Evolutionary conservation across 2,797 vertebrate genomes (phyloP).

Genomic region (Antrozous pallidus): DNA sequence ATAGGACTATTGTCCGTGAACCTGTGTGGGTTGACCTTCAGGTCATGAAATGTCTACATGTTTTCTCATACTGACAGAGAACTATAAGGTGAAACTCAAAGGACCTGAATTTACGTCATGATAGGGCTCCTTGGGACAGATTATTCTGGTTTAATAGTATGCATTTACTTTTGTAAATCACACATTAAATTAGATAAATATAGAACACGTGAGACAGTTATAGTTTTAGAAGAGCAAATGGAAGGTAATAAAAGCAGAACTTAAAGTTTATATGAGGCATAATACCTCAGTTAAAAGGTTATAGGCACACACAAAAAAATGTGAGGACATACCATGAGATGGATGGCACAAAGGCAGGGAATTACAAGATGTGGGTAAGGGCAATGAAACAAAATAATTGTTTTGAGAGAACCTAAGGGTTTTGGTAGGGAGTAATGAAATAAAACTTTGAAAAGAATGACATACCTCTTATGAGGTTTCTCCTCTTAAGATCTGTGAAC

Average conservation of each 20-base stretch:
- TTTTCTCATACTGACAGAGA: slow-evolving; percentile 36
- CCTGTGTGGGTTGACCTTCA: slow-evolving; percentile 58
- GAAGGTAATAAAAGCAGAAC: neutral
- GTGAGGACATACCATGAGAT: neutral
- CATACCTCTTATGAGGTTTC: neutral
- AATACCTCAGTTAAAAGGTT: slow-evolving; percentile 4
- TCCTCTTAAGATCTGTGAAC: neutral
- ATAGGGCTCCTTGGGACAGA: neutral
- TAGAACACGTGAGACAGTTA: neutral
- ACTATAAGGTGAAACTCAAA: slow-evolving; percentile 1
- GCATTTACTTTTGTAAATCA: slow-evolving; percentile 14
- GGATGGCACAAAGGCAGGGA: neutral
- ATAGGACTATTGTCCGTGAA: slow-evolving; percentile 42
- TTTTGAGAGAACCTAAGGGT: neutral
- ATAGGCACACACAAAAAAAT: neutral
- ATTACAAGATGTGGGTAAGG: neutral
- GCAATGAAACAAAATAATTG: neutral
- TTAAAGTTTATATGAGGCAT: slow-evolving; percentile 11
- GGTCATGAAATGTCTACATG: slow-evolving; percentile 48
- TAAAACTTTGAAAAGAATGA: neutral
- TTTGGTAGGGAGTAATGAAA: neutral
- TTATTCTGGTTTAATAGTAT: slow-evolving; percentile 13
- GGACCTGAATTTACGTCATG: neutral
- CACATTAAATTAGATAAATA: neutral
- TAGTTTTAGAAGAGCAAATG: neutral